phyloP scores from a whole-genome alignment of 2,113 vertebrate species.

The Antechinus flavipes region DNA sequence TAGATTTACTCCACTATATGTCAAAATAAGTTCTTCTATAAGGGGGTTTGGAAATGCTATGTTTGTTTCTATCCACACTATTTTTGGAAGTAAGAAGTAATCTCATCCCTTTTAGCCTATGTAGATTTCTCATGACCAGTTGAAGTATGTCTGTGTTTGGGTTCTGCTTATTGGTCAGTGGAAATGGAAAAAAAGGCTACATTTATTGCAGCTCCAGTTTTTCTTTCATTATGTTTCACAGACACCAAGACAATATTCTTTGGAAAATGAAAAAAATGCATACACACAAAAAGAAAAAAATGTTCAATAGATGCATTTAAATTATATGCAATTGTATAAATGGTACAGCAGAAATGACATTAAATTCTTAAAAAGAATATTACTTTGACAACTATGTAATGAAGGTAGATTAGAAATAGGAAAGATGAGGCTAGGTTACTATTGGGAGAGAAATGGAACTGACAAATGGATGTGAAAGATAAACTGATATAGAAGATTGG shows the following conservation, averaged over 20 bases:
- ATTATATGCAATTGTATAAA: constrained; percentile 98
- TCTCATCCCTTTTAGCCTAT: constrained; percentile 86
- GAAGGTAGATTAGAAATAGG: neutral
- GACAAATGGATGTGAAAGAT: accelerated
- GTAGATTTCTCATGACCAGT: constrained; percentile 91
- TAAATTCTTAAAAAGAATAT: too few relatives aligned
- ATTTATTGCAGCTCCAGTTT: constrained; percentile 91
- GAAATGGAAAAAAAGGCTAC: constrained; percentile 89
- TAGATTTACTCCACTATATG: constrained; percentile 81
- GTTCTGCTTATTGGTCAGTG: constrained; percentile 95
- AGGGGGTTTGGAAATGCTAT: constrained; percentile 80
- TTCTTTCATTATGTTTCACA: constrained; percentile 91
- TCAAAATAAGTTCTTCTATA: constrained; percentile 80
- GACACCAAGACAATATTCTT: constrained; percentile 89
- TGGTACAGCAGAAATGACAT: constrained; percentile 89
- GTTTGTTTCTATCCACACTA: constrained; percentile 82
- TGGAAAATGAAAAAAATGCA: constrained; percentile 81
- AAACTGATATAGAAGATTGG: neutral
- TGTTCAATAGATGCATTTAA: constrained; percentile 94
- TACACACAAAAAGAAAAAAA: constrained; percentile 54
- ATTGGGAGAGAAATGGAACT: neutral
- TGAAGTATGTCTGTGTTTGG: constrained; percentile 96
- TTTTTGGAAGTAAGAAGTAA: constrained; percentile 87
- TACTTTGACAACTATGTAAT: neutral
- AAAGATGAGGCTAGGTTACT: neutral